These are phyloP conservation scores for Mesoligia furuncula DNA, from an alignment of 2,888 invertebrate species.

Conservation along the genomic window DNA sequence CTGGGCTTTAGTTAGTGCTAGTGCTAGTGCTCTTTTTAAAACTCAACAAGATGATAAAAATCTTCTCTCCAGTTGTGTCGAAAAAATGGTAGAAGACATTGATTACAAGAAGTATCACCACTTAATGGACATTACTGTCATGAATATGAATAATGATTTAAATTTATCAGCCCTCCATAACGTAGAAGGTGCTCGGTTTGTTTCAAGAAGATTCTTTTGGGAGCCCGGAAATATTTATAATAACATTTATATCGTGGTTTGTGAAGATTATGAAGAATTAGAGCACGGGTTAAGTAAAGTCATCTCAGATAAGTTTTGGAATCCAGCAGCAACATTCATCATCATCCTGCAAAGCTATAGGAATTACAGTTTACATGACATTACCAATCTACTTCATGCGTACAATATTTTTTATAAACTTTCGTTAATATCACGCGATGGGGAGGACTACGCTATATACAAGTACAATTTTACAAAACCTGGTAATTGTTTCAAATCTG, in stretches of 20 bases:
- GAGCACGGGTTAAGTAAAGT: conserved; percentile 54
- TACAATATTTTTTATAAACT: conserved; percentile 45
- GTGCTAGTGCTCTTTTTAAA: conserved; percentile 2
- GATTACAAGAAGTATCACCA: conserved; percentile 28
- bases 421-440: conserved; percentile 24
- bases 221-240: conserved; percentile 51
- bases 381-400: conserved; percentile 60
- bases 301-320: conserved; percentile 69
- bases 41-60: conserved; percentile 1
- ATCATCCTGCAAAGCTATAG: conserved; percentile 64
- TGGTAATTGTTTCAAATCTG: conserved; percentile 49
- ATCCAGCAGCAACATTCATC: conserved; percentile 69
- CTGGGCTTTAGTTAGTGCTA: conserved; percentile 1
- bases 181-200: conserved; percentile 53
- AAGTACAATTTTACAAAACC: conserved; percentile 45
- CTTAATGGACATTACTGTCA: conserved; percentile 63
- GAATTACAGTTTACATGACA: conserved; percentile 41
- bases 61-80: conserved; percentile 57
- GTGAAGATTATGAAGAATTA: conserved; percentile 62
- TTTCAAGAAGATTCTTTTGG: conserved; percentile 56
- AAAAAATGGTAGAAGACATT: conserved; percentile 57
- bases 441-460: conserved; percentile 43
- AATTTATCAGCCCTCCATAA: conserved; percentile 63
- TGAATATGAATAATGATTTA: conserved; percentile 64
- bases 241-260: conserved; percentile 67